Base-by-base conservation (phyloP, 2,113 vertebrate species). In the Tragelaphus buxtoni region DNA sequence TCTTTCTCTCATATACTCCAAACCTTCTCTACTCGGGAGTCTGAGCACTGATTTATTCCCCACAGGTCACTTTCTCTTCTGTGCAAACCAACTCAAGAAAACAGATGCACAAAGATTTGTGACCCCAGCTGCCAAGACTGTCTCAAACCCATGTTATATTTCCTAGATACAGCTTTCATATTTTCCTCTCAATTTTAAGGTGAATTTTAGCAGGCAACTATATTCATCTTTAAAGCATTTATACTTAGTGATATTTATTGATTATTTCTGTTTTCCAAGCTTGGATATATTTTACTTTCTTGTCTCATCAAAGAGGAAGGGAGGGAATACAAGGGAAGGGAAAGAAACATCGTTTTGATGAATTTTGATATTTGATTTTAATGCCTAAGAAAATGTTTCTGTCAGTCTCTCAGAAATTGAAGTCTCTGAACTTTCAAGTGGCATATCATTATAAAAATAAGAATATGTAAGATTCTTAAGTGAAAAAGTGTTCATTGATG, bases 361-460 rank as follows among this genome's bases (percentile, higher is more conserved):
- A 60, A 90, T 53, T 90, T 45, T 87, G 4, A 45, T 45, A 4
- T 49, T 96, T 72, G 32, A 10, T 92, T 95, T 85, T 39, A 81
- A 9, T 35, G 56, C 18, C 61, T 81, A 45, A 83, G 24, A 83
- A 58, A 87, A 76, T 51, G 11, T 88, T 90, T 89, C 24, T 76
- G 7, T 7, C 2, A n/a, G 20, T 35, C 16, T 95, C 65, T 90
- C 47, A 79, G 79, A 51, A n/a, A 51, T 6, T n/a, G 47, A 86
- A 96, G 9, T 90, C 45, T 84, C n/a, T 95, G 60, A 92, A 61
- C 11, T 91, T 96, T 88, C 24, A 91, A 77, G 8, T 86, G 82
- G 0, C 5, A 4, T n/a, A 2, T 56, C 18, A 56, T 85, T 92
- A 45, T 53, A 85, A 56, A 92, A 96, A 56, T 63, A 74, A 90